phyloP scores from a whole-genome alignment of 2,797 vertebrate species.

The Heliangelus exortis region DNA sequence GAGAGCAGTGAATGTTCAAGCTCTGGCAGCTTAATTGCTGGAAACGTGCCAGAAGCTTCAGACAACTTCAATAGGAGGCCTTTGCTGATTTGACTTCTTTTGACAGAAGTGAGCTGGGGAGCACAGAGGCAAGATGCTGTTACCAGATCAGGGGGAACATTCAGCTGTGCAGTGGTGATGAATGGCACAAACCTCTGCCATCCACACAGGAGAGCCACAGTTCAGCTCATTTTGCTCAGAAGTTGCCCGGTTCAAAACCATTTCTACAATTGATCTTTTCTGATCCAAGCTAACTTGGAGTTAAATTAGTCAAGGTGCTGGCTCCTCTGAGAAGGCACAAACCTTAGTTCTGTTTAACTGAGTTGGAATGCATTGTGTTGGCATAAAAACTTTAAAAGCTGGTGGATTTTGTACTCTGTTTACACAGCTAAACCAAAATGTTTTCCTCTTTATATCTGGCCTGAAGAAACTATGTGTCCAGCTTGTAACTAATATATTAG shows the following conservation, averaged over 20 bases:
- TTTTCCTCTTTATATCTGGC: neutral
- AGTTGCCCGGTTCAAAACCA: neutral
- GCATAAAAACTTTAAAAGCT: neutral
- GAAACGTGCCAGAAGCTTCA: neutral
- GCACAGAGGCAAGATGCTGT: neutral
- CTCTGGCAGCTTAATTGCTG: slow-evolving; percentile 1
- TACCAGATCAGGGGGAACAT: neutral
- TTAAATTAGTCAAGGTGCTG: neutral
- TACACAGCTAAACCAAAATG: neutral
- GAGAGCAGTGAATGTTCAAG: neutral
- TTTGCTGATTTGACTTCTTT: neutral
- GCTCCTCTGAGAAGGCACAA: neutral
- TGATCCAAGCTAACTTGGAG: slow-evolving; percentile 5
- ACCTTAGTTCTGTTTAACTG: neutral
- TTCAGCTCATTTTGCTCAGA: neutral
- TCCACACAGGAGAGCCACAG: neutral
- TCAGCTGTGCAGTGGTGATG: neutral
- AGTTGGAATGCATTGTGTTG: neutral
- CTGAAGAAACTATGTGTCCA: neutral
- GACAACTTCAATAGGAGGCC: neutral
- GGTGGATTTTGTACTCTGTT: neutral
- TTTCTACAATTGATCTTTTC: neutral
- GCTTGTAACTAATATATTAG: neutral
- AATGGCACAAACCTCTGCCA: neutral
- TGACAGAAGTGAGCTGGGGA: neutral